Evolutionary conservation across 2,888 invertebrate species (phyloP).

Genomic region (Pycnomerus fuliginosus): DNA sequence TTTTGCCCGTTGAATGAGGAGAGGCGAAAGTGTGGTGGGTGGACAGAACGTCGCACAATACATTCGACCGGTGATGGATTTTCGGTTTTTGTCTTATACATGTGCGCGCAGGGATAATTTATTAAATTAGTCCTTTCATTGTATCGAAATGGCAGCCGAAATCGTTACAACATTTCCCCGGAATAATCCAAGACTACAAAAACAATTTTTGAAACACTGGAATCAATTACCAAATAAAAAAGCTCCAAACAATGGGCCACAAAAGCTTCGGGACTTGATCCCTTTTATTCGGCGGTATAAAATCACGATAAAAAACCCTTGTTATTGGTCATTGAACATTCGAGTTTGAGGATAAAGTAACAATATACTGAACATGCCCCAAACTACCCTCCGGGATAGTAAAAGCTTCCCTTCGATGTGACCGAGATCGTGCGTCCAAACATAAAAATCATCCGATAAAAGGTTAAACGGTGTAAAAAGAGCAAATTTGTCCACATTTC

Average conservation of each 20-base stretch:
- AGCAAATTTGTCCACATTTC: conserved; percentile 16
- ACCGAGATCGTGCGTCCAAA: conserved; percentile 2
- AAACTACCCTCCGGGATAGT: conserved; percentile 26
- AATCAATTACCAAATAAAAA: too few relatives aligned
- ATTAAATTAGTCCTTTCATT: conserved; percentile 39
- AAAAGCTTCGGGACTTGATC: too few relatives aligned
- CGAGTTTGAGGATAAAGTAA: conserved; percentile 20
- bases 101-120: conserved; percentile 34
- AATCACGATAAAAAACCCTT: conserved; percentile 21
- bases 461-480: conserved; percentile 21
- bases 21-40: conserved; percentile 20
- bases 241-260: too few relatives aligned
- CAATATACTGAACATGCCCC: conserved; percentile 23
- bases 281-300: conserved; percentile 14
- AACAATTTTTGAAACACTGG: too few relatives aligned
- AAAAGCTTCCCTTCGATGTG: conserved; percentile 21
- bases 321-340: conserved; percentile 28
- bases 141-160: conserved; percentile 4
- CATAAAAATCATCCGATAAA: conserved; percentile 20
- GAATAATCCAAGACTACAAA: too few relatives aligned
- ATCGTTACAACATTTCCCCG: background rate
- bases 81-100: conserved; percentile 42
- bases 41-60: conserved; percentile 33
- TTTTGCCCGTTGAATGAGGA: conserved; percentile 31
- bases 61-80: conserved; percentile 42